phyloP scores from a whole-genome alignment of 2,888 invertebrate genomes.

The Drosophila prolongata region DNA sequence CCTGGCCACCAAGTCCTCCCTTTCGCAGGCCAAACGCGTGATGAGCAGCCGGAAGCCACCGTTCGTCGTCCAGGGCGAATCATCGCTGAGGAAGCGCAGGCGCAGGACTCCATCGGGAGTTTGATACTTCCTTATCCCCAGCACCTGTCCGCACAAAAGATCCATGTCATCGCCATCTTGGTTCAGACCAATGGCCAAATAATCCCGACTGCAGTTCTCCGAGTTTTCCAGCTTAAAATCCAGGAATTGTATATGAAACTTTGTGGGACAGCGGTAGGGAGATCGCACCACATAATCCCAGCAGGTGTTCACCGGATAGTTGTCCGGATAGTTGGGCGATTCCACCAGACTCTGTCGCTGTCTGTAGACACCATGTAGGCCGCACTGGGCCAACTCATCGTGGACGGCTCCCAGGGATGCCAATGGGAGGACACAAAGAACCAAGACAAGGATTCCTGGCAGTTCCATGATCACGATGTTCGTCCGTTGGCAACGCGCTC shows the following conservation, averaged over 20 bases:
- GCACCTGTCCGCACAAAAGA: conserved; percentile 85
- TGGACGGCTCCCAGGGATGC: conserved; percentile 60
- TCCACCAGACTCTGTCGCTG: conserved; percentile 85
- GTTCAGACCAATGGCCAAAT: conserved; percentile 85
- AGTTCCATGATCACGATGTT: conserved; percentile 14
- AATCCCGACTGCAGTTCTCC: conserved; percentile 85
- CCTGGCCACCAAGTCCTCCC: conserved; percentile 69
- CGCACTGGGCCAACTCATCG: conserved; percentile 79
- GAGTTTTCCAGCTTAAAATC: conserved; percentile 86
- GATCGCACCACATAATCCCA: conserved; percentile 85
- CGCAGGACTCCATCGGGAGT: conserved; percentile 85
- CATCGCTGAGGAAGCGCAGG: conserved; percentile 85
- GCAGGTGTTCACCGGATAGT: conserved; percentile 85
- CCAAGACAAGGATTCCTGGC: not conserved
- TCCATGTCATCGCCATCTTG: conserved; percentile 80
- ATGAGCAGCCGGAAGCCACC: conserved; percentile 86
- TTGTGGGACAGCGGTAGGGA: conserved; percentile 85
- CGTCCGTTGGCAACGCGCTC: conserved; percentile 44
- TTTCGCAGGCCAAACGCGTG: conserved; percentile 85
- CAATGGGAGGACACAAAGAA: conserved; percentile 13
- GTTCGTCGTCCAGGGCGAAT: conserved; percentile 75
- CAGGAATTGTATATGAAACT: conserved; percentile 86
- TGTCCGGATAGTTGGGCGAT: conserved; percentile 86
- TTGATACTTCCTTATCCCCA: conserved; percentile 85
- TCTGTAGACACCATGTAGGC: conserved; percentile 84